phyloP scores from a whole-genome alignment of 2,113 vertebrate genomes.

The Motacilla alba region DNA sequence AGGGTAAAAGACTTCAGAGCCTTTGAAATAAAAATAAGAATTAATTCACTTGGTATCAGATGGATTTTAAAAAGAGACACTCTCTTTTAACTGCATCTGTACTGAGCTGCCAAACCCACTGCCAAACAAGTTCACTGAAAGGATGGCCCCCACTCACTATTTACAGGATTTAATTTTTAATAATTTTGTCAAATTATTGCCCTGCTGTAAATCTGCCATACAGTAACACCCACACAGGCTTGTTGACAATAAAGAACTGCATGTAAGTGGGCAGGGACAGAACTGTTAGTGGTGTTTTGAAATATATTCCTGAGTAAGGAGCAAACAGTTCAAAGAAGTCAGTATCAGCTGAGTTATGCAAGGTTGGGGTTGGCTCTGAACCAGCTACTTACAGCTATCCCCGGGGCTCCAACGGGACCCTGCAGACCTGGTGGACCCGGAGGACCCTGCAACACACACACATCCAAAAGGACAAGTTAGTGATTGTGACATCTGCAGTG shows the following conservation, averaged over 20 bases:
- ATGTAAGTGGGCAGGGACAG: background rate
- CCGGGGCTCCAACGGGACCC: slow-evolving; percentile 91
- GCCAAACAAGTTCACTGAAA: background rate
- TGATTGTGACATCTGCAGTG: background rate
- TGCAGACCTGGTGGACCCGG: slow-evolving; percentile 93
- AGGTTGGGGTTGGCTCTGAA: background rate
- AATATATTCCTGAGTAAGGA: background rate
- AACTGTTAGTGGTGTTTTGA: background rate
- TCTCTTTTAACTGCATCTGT: background rate
- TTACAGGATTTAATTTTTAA: background rate
- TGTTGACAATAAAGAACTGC: background rate
- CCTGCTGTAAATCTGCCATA: background rate
- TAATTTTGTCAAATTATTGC: background rate
- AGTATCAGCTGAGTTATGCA: background rate
- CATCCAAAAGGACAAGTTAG: slow-evolving; percentile 3
- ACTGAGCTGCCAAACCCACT: background rate
- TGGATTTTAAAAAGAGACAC: background rate
- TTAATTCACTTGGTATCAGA: background rate
- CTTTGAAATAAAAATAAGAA: background rate
- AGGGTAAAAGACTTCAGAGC: background rate
- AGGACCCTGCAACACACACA: slow-evolving; percentile 82
- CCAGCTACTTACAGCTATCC: slow-evolving; percentile 87
- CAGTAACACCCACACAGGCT: background rate
- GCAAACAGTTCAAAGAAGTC: background rate
- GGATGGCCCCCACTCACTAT: background rate